Evolutionary conservation across 2,888 invertebrate genomes (phyloP).

Genomic region (Melinopterus prodromus): DNA sequence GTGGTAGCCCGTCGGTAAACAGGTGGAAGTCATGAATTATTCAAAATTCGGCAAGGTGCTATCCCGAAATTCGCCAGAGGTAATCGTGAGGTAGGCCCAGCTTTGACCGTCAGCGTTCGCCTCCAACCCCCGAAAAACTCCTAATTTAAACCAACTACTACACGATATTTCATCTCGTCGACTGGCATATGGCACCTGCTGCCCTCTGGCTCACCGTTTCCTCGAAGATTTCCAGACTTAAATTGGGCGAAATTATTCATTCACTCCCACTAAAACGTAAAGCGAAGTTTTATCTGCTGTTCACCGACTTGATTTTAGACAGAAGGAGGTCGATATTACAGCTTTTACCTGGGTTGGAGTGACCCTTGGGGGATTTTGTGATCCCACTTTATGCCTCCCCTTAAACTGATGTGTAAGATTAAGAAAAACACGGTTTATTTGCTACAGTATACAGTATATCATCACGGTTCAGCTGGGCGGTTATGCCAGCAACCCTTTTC

Average conservation of each 20-base stretch:
- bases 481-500: neutral
- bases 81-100: neutral
- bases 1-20: neutral
- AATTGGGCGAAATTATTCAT: neutral
- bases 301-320: neutral
- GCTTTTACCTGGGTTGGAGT: neutral
- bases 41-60: slow-evolving; percentile 4
- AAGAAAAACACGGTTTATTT: neutral
- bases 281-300: neutral
- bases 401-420: slow-evolving; percentile 4
- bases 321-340: neutral
- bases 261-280: neutral
- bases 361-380: neutral
- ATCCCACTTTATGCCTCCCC: neutral
- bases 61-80: neutral
- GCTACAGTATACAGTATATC: neutral
- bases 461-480: neutral
- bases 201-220: neutral
- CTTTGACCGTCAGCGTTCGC: neutral
- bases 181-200: neutral
- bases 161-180: slow-evolving; percentile 4
- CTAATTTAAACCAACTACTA: neutral
- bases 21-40: slow-evolving; percentile 4
- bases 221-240: neutral
- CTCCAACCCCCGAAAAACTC: neutral